Conservation (phyloP, 2,113 vertebrate genomes). For the Saguinus midas region DNA sequence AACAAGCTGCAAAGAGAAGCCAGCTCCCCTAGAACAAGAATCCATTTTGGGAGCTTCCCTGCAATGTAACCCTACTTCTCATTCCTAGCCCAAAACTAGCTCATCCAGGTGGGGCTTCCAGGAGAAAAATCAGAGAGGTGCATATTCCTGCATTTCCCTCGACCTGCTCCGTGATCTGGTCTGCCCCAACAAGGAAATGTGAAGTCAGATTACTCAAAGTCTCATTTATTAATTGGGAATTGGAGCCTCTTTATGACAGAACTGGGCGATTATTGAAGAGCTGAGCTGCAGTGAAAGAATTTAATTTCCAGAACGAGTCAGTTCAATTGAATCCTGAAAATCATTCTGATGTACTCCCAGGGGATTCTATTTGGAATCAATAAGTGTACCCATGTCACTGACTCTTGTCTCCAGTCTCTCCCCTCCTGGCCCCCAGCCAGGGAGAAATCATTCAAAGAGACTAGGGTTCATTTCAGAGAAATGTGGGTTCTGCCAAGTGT, state of each 20-base stretch:
- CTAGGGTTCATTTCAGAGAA: slow-evolving; percentile 50
- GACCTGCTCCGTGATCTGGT: fast-evolving
- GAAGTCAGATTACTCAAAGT: not conserved
- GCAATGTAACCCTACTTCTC: not conserved
- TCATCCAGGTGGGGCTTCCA: not conserved
- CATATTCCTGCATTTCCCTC: fast-evolving
- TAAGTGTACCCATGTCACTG: not conserved
- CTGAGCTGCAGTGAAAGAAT: slow-evolving; percentile 44
- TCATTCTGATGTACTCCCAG: slow-evolving; percentile 49
- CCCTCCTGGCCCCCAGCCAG: not conserved
- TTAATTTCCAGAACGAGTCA: slow-evolving; percentile 69
- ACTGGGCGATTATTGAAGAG: not conserved
- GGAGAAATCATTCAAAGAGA: slow-evolving; percentile 52
- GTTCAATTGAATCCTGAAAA: slow-evolving; percentile 67
- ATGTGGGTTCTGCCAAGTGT: not conserved
- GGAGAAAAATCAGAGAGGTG: not conserved
- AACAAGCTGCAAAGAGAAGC: not conserved
- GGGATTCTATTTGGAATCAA: slow-evolving; percentile 60
- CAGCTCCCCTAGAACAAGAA: not conserved
- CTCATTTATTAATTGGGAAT: slow-evolving; percentile 54
- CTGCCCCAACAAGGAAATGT: fast-evolving
- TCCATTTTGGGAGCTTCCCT: slow-evolving; percentile 4
- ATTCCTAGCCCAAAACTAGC: not conserved
- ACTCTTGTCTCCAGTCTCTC: not conserved
- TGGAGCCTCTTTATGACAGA: slow-evolving; percentile 31